Evolutionary conservation across 2,113 vertebrate genomes (phyloP).

Genomic region (Colistium nudipinnis): DNA sequence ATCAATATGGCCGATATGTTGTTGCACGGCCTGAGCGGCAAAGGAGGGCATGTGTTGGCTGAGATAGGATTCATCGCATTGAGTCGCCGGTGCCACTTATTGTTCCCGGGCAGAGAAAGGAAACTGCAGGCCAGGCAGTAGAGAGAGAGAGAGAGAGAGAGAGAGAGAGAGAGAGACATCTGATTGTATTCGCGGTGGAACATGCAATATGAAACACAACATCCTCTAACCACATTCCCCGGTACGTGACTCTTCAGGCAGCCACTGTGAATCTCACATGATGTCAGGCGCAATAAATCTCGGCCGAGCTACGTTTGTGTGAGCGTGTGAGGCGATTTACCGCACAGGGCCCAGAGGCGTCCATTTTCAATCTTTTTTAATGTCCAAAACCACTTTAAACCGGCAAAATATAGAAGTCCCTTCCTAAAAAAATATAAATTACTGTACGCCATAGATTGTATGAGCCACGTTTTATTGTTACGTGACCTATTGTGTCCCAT

Average conservation of each 20-base stretch:
- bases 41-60: conserved; percentile 52
- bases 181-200: conserved; percentile 19
- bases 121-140: conserved; percentile 19
- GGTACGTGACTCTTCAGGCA: neutral
- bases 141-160: conserved; percentile 27
- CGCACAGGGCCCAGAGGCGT: conserved; percentile 5
- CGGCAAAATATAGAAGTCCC: neutral
- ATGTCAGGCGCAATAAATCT: neutral
- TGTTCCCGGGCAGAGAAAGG: conserved; percentile 56
- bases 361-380: neutral
- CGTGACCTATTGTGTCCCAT: neutral
- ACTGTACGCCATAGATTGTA: neutral
- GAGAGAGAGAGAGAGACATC: conserved; percentile 26
- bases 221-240: conserved; percentile 1
- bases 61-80: conserved; percentile 71
- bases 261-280: neutral
- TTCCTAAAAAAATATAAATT: too few species aligned
- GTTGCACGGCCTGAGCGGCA: conserved; percentile 44
- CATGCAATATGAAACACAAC: conserved; percentile 4
- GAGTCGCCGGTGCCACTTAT: conserved; percentile 57
- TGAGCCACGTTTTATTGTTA: neutral
- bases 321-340: neutral
- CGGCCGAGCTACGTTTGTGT: neutral
- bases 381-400: neutral
- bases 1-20: conserved; percentile 55